Evolutionary conservation across 2,113 vertebrate species (phyloP), one percentile per base, ranked within the genome.

Genomic region (Riparia riparia): DNA sequence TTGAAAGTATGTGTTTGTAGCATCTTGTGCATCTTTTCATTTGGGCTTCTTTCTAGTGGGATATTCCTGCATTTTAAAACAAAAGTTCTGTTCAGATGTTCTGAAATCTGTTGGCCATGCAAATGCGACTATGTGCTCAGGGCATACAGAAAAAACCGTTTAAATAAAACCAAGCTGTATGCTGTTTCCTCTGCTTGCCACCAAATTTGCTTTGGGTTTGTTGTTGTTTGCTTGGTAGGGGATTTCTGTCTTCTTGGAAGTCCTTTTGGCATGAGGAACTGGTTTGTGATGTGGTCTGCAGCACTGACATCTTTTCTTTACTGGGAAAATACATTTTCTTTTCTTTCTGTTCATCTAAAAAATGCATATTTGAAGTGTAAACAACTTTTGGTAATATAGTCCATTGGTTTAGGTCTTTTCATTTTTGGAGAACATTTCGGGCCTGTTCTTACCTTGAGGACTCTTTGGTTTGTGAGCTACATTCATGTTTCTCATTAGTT

Each of bases 401-500:
- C 28, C 1, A 0, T 51, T 70, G 42, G 20, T 77, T 80, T 77
- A 68, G 28, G 26, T 90, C 2, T 66, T 78, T 3, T 6, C 25
- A 10, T 54, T 83, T 71, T 71, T 44, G 39, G 54, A 79, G 37
- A 45, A 17, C 1, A 1, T 74, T 79, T 86, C 3, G 0, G 17
- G 45, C 17, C 49, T 76, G 15, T 82, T 89, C 34, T 91, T 94
- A 96, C 80, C 89, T 90, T 83, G 77, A 69, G 20, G 66, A 74
- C 50, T 61, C 81, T 76, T 68, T 77, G 66, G 79, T 76, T 96
- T 86, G 9, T 24, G 72, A 85, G 79, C 86, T 93, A 18, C 41
- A 44, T 70, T 86, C 57, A 70, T 97, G 96, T 94, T 97, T 94
- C 90, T 94, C 77, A 70, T 93, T 93, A 81, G 47, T 87, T 84